Evolutionary conservation across 2,113 vertebrate species (phyloP).

Genomic region (Oxyruncus cristatus): DNA sequence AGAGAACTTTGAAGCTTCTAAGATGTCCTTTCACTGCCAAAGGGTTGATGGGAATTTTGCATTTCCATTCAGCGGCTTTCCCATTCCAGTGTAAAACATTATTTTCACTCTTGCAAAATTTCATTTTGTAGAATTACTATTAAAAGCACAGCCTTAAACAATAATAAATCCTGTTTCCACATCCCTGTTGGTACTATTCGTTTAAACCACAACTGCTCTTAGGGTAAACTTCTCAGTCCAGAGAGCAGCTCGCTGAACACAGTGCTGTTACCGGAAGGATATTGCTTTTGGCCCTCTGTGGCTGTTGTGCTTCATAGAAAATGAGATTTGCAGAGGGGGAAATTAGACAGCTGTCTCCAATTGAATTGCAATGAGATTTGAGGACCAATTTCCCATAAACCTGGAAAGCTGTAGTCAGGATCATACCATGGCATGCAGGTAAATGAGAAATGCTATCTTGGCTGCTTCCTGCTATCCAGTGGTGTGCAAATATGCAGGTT

Average conservation of each 20-base stretch:
- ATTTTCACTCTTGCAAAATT: neutral
- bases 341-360: neutral
- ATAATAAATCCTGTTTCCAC: neutral
- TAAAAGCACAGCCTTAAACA: neutral
- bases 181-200: neutral
- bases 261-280: neutral
- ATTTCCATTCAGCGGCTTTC: neutral
- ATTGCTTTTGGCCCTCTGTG: neutral
- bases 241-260: neutral
- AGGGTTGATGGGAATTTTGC: neutral
- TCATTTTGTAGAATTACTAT: neutral
- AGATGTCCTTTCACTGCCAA: neutral
- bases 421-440: neutral
- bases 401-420: neutral
- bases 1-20: constrained; percentile 10
- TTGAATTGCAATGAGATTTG: neutral
- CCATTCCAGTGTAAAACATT: neutral
- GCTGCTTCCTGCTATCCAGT: neutral
- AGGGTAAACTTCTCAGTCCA: neutral
- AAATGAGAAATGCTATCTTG: neutral
- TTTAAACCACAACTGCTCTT: neutral
- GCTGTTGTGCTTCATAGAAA: neutral
- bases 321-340: neutral
- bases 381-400: neutral
- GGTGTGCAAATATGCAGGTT: neutral